Conservation (phyloP, 2,797 vertebrate species). For the Lemur catta region DNA sequence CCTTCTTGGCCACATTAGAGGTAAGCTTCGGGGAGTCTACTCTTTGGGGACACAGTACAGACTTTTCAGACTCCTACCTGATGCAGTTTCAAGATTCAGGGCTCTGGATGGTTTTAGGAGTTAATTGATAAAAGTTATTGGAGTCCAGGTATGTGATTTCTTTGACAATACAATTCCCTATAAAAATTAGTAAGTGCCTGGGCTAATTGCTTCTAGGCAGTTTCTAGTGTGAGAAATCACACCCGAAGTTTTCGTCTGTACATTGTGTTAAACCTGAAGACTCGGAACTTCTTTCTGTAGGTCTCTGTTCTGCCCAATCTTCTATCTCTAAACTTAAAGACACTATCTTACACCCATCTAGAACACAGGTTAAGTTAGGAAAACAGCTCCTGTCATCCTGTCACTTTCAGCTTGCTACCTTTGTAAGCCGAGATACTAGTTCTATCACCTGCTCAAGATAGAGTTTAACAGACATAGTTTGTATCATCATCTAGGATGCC, state of each 20-base stretch:
- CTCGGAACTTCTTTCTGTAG: not conserved
- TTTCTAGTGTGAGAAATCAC: not conserved
- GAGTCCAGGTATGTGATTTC: not conserved
- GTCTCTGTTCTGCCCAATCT: not conserved
- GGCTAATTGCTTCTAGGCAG: not conserved
- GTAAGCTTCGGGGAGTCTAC: not conserved
- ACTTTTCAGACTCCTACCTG: not conserved
- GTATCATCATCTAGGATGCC: no score
- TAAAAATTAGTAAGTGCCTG: not conserved
- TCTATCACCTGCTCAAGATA: not conserved
- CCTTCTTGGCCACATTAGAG: not conserved
- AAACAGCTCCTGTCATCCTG: not conserved
- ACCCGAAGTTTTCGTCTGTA: not conserved
- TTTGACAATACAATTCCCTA: not conserved
- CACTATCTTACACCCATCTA: no score
- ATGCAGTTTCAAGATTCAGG: not conserved
- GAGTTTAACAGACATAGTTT: not conserved
- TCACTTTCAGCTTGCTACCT: not conserved
- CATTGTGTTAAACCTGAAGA: not conserved
- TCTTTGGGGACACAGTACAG: no score
- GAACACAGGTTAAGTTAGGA: no score
- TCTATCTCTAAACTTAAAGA: not conserved
- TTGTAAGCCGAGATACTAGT: no score
- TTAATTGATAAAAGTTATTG: fast-evolving
- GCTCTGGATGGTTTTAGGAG: not conserved